Conservation (phyloP, 2,797 vertebrate genomes). For the Onychomys arenicola region DNA sequence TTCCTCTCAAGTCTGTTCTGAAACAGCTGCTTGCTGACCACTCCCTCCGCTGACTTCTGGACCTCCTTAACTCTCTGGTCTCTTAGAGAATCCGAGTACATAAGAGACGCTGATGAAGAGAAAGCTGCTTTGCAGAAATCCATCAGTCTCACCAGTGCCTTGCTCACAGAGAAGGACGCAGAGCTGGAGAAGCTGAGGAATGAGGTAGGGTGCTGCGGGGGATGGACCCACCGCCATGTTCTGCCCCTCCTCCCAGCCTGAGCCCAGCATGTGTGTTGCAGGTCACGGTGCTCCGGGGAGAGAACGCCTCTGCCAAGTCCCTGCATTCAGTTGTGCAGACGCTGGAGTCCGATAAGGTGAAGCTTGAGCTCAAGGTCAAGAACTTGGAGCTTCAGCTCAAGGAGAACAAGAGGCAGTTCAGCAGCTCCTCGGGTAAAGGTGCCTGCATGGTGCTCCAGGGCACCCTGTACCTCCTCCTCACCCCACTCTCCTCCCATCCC, state of each 20-base stretch:
- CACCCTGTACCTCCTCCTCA: too few species aligned
- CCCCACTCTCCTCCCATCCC: too few species aligned
- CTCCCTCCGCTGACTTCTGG: slow-evolving; percentile 77
- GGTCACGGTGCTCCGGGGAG: slow-evolving; percentile 93
- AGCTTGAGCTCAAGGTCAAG: slow-evolving; percentile 93
- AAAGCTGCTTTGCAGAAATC: slow-evolving; percentile 93
- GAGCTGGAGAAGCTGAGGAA: slow-evolving; percentile 95
- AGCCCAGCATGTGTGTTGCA: slow-evolving; percentile 80
- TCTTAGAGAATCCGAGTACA: slow-evolving; percentile 92
- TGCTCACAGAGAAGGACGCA: slow-evolving; percentile 93
- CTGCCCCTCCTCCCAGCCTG: background rate
- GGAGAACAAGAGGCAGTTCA: slow-evolving; percentile 87
- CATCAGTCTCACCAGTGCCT: slow-evolving; percentile 91
- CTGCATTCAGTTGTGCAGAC: slow-evolving; percentile 94
- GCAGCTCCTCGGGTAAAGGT: slow-evolving; percentile 88
- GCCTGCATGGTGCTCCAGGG: fast-evolving
- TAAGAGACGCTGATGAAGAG: slow-evolving; percentile 93
- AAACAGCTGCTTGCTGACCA: background rate
- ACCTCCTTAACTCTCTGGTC: slow-evolving; percentile 83
- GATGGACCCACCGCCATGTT: fast-evolving
- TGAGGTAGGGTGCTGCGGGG: slow-evolving; percentile 87
- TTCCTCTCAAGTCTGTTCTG: slow-evolving; percentile 3
- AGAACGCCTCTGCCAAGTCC: slow-evolving; percentile 94
- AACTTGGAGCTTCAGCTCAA: slow-evolving; percentile 94
- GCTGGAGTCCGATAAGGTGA: slow-evolving; percentile 94